Evolutionary conservation across 2,113 vertebrate genomes (phyloP).

Genomic region (Pseudonaja textilis): DNA sequence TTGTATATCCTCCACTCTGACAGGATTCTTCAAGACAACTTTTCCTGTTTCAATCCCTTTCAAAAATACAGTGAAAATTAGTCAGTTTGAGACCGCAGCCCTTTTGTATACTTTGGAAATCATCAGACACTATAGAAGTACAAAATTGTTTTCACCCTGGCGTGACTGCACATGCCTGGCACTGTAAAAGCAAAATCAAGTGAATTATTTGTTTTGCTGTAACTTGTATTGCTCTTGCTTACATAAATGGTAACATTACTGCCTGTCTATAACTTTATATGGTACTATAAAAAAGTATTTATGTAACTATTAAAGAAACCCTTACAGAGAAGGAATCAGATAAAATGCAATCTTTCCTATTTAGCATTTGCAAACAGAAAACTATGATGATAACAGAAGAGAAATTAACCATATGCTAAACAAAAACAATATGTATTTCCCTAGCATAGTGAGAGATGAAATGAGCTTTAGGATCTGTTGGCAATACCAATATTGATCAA

Average conservation of each 20-base stretch:
- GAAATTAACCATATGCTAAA: not conserved
- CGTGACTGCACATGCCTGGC: not conserved
- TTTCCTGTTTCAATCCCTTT: constrained; percentile 90
- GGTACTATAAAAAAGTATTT: not conserved
- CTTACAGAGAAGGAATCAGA: not conserved
- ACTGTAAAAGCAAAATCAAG: not conserved
- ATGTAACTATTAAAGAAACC: not conserved
- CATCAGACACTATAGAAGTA: not conserved
- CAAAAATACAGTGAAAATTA: not conserved
- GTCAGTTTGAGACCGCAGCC: not conserved
- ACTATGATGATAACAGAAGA: no score
- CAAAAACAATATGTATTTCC: not conserved
- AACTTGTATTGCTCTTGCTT: not conserved
- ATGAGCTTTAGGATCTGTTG: not conserved
- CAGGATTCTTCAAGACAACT: constrained; percentile 86
- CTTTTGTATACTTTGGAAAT: not conserved
- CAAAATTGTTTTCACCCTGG: not conserved
- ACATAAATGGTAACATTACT: not conserved
- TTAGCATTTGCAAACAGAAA: not conserved
- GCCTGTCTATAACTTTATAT: not conserved
- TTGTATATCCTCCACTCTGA: constrained; percentile 81
- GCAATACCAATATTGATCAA: not conserved
- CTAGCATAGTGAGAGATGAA: not conserved
- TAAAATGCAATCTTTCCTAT: not conserved
- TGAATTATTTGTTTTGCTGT: not conserved